Evolutionary conservation across 2,113 vertebrate genomes (phyloP).

Genomic region (Isurus oxyrinchus): DNA sequence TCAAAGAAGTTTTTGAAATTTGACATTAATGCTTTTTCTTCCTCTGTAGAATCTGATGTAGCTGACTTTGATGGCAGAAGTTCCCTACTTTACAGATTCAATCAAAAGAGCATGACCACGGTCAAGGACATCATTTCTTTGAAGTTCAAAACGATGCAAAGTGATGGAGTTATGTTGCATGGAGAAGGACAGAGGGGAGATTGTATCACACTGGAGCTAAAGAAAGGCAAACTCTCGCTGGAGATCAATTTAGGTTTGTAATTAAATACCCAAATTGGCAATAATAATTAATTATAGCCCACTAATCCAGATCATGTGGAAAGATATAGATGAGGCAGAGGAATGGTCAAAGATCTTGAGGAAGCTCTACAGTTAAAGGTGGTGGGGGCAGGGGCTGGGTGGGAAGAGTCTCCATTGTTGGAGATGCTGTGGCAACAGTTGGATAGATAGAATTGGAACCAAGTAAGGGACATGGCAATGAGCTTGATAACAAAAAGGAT

Average conservation of each 20-base stretch:
- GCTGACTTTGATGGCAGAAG: constrained; percentile 36
- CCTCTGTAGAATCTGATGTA: constrained; percentile 19
- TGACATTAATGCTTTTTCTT: neutral
- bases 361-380: neutral
- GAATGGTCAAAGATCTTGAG: neutral
- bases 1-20: neutral
- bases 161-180: constrained; percentile 31
- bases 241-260: constrained; percentile 24
- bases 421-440: neutral
- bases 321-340: neutral
- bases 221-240: constrained; percentile 20
- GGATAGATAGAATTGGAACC: neutral
- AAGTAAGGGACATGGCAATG: neutral
- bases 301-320: neutral
- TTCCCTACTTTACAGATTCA: constrained; percentile 30
- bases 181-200: constrained; percentile 31
- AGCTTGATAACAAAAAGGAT: neutral
- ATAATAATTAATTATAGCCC: neutral
- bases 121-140: constrained; percentile 33
- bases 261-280: neutral
- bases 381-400: no score
- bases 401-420: neutral
- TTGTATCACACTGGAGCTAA: constrained; percentile 21
- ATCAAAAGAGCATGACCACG: constrained; percentile 33
- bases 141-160: constrained; percentile 3